Evolutionary conservation across 1,140 invertebrate genomes (phyloP).

Genomic region (Meloidogyne chitwoodi): DNA sequence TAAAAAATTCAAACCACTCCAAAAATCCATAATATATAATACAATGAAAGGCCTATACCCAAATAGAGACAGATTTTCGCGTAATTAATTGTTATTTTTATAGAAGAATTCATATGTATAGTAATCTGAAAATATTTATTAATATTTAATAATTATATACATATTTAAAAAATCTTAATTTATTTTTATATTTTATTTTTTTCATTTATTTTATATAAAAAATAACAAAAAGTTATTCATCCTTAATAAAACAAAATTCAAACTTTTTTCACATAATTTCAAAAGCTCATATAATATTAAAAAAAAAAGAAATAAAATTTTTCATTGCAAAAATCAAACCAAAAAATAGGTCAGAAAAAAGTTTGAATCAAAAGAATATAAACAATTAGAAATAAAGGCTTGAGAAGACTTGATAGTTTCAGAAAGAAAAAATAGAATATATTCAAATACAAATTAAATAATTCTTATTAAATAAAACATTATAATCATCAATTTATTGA

Average conservation of each 20-base stretch:
- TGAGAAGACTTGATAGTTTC: not conserved
- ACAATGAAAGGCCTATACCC: not conserved
- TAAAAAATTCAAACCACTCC: constrained; percentile 8
- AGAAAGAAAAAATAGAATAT: too few relatives aligned
- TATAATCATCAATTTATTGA: too few relatives aligned
- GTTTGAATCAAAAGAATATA: not conserved
- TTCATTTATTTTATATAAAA: too few relatives aligned
- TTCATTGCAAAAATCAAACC: not conserved
- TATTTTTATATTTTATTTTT: too few relatives aligned
- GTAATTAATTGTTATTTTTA: not conserved
- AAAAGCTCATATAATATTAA: not conserved
- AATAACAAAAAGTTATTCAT: not conserved
- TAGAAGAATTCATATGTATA: not conserved
- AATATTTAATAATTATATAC: not conserved
- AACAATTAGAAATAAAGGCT: not conserved
- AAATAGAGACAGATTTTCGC: not conserved
- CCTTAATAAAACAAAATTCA: not conserved
- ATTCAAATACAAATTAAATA: too few relatives aligned
- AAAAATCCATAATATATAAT: constrained; percentile 22
- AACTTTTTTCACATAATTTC: not conserved
- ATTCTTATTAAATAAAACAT: too few relatives aligned
- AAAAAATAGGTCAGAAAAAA: not conserved
- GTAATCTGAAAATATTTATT: not conserved
- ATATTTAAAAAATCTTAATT: too few relatives aligned
- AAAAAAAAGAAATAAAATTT: not conserved